Conservation (phyloP, 2,888 invertebrate species). For the Horisme vitalbata region DNA sequence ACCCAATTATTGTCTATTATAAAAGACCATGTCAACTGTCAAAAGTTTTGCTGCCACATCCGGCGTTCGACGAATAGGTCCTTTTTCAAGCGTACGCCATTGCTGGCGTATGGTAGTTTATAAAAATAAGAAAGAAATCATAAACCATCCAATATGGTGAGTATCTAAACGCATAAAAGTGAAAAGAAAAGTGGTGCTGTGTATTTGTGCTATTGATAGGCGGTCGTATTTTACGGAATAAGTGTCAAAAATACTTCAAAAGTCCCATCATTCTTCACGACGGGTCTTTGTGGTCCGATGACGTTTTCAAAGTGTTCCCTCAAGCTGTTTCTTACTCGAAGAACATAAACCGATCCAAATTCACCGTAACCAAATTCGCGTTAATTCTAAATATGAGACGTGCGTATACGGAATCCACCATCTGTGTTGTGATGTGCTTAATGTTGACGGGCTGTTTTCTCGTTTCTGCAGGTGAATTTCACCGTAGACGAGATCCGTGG, state of each 20-base stretch:
- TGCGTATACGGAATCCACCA: slow-evolving; percentile 57
- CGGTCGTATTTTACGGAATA: slow-evolving; percentile 60
- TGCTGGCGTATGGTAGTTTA: slow-evolving; percentile 91
- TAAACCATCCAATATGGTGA: slow-evolving; percentile 92
- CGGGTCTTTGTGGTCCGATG: slow-evolving; percentile 71
- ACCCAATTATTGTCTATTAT: slow-evolving; percentile 45
- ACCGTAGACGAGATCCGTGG: slow-evolving; percentile 99
- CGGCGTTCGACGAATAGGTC: slow-evolving; percentile 69
- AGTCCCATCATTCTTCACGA: slow-evolving; percentile 49
- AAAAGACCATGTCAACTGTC: slow-evolving; percentile 25
- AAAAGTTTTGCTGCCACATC: slow-evolving; percentile 50
- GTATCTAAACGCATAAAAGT: slow-evolving; percentile 68
- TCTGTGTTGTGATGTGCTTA: slow-evolving; percentile 59
- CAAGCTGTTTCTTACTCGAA: too few relatives aligned
- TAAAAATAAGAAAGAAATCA: slow-evolving; percentile 88
- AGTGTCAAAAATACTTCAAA: slow-evolving; percentile 38
- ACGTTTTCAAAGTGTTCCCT: slow-evolving; percentile 70
- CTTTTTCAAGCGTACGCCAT: slow-evolving; percentile 95
- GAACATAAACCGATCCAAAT: too few relatives aligned
- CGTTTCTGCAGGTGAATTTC: slow-evolving; percentile 96
- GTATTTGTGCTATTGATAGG: slow-evolving; percentile 47
- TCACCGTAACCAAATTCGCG: background rate
- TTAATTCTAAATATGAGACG: slow-evolving; percentile 48
- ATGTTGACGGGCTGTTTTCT: slow-evolving; percentile 62
- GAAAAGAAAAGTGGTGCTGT: slow-evolving; percentile 54